phyloP scores from a whole-genome alignment of 2,113 vertebrate species.

The Dipodomys spectabilis region DNA sequence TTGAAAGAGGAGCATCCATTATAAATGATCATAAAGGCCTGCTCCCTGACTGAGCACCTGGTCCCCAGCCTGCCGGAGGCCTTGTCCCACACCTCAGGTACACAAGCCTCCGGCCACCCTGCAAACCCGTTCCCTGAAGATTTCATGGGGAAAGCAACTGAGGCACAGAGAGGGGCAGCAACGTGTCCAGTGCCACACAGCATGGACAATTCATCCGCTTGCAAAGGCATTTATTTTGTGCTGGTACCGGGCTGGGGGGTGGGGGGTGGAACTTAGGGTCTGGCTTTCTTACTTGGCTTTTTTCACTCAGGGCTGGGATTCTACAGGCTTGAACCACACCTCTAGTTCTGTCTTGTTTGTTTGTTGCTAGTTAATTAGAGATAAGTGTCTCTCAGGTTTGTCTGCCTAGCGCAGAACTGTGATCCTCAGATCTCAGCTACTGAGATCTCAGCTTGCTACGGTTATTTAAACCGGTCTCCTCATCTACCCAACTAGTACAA shows the following conservation, averaged over 20 bases:
- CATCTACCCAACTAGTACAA: neutral
- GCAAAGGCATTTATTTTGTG: neutral
- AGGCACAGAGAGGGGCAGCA: conserved; percentile 24
- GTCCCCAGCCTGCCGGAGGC: neutral
- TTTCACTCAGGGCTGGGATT: too few species aligned
- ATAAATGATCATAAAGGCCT: neutral
- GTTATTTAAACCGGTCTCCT: neutral
- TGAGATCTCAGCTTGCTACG: neutral
- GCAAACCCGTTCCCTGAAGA: neutral
- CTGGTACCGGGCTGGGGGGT: too few species aligned
- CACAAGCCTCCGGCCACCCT: neutral
- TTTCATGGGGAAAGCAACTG: neutral
- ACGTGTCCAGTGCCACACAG: neutral
- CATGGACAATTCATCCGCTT: rapidly evolving
- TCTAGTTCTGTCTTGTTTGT: too few species aligned
- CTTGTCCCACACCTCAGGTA: rapidly evolving
- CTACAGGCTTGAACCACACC: too few species aligned
- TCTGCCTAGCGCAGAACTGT: too few species aligned
- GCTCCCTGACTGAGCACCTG: rapidly evolving
- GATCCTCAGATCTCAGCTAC: too few species aligned
- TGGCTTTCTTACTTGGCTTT: too few species aligned
- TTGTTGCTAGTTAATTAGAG: too few species aligned
- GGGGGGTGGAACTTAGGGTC: too few species aligned
- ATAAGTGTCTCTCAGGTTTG: too few species aligned
- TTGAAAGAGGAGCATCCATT: neutral